Conservation (phyloP, 2,888 invertebrate genomes). For the Apamea monoglypha region DNA sequence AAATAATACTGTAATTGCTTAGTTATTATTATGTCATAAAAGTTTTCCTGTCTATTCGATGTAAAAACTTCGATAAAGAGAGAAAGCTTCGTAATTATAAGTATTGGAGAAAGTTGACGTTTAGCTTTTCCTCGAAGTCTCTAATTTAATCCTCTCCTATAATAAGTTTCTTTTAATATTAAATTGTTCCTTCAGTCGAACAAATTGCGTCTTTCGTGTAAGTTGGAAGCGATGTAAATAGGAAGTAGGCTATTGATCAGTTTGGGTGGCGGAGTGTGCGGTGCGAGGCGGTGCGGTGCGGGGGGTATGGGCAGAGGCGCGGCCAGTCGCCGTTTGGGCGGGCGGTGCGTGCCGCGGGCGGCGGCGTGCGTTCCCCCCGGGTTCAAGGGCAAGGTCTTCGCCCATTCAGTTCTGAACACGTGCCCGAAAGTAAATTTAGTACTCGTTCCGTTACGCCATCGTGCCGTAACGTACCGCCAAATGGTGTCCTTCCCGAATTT, state of each 20-base stretch:
- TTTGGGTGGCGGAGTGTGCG: conserved; percentile 69
- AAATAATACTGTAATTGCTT: conserved; percentile 53
- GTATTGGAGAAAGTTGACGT: conserved; percentile 28
- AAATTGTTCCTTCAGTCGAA: conserved; percentile 54
- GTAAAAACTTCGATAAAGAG: conserved; percentile 26
- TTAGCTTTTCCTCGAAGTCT: conserved; percentile 16
- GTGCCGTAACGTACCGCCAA: conserved; percentile 74
- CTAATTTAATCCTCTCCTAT: conserved; percentile 25
- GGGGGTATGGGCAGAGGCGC: conserved; percentile 73
- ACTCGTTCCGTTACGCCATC: conserved; percentile 83
- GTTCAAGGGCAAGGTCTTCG: conserved; percentile 88
- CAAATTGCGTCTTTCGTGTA: conserved; percentile 62
- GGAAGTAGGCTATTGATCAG: conserved; percentile 83
- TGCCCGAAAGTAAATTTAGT: conserved; percentile 90
- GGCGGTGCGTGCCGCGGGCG: conserved; percentile 84
- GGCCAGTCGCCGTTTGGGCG: conserved; percentile 83
- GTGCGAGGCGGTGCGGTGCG: conserved; percentile 53
- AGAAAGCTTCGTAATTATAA: conserved; percentile 7
- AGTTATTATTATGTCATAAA: conserved; percentile 38
- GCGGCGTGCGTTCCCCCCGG: conserved; percentile 83
- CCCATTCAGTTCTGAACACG: conserved; percentile 89
- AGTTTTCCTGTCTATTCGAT: conserved; percentile 1
- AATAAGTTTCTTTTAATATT: conserved; percentile 24
- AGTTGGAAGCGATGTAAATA: conserved; percentile 76
- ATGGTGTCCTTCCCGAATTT: conserved; percentile 62